Evolutionary conservation across 2,113 vertebrate species (phyloP), one percentile per base, ranked within the genome.

Genomic region (Columbina picui): DNA sequence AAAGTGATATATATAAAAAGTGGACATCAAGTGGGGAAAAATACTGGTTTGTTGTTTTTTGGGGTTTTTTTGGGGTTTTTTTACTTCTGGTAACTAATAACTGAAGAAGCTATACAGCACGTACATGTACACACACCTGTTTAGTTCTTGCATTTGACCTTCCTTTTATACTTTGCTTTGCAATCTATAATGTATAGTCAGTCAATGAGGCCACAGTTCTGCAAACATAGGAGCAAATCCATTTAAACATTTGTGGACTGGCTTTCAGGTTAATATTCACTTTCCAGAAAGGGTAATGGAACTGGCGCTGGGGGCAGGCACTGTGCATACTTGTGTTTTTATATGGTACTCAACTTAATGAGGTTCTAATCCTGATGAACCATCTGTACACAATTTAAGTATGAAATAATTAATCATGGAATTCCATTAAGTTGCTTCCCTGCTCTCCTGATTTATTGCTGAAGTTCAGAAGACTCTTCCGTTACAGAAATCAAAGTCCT

Each of bases 331-430:
- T 87, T 52, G 20, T 30, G 43, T 21, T 92, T 93, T 89, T 84
- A 47, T 65, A 45, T 4, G 10, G 22, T 89, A 84, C 64, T 89
- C 89, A 65, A 45, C 20, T 78, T 68, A 89, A n/a, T 92, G 52
- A 88, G 32, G 14, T 73, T 93, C 91, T 91, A 87, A 95, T 96
- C 78, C 78, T 69, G 56, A 93, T 81, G 79, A 90, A 81, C 88
- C 71, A 90, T 81, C 76, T 93, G 83, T 56, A 90, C 2, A 1
- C 52, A 86, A 56, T 77, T 93, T 80, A 83, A 92, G 6, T 84
- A 94, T 68, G 56, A 86, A 93, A 92, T 90, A 89, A 94, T 94
- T 94, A 93, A 85, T 90, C 92, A 93, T 4, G 21, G 60, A 94
- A 94, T 81, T 21, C 64, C 47, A 89, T 93, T 91, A 94, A 75